Evolutionary conservation across 2,797 vertebrate species (phyloP), one percentile per base, ranked within the genome.

Genomic region (Ptychadena robeensis): DNA sequence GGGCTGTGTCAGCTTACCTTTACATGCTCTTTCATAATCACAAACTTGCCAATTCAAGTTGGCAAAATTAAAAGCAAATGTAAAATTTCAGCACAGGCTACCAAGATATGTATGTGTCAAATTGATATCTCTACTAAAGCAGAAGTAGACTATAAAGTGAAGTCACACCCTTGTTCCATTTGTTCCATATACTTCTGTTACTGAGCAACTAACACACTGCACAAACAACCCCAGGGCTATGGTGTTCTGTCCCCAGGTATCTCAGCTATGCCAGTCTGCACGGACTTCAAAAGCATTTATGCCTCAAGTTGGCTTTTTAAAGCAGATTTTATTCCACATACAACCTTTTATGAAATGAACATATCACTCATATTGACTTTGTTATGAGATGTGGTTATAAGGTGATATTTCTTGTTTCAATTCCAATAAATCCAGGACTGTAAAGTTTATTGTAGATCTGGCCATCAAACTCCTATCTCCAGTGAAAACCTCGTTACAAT

Each of bases 191-290:
- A 67, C n/a, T 37, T 18, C 34, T 31, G 80, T 82, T 69, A 27
- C 80, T 74, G 28, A 35, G 80, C 63, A 67, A 82, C 40, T 25
- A 59, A 53, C 30, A 31, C 8, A 66, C 11, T 53, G 37, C 22
- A 75, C 73, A 63, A 82, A 82, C 63, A 74, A 31, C 80, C 63
- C 10, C 18, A 10, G 64, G n/a, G 80, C 61, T 59, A 59, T 15
- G 15, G 5, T 67, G 40, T 59, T 68, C 71, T 38, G 80, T 74
- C 64, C 63, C 25, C 37, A 67, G 71, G 80, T 57, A 74, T 82
- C 48, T 74, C 32, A 82, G 31, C 53, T 72, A 37, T 32, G 63
- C 25, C 48, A 35, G 27, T 44, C 22, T 59, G 22, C 15, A 15
- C 3, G 1, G 28, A 34, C 35, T 59, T 48, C 27, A 25, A 25